Evolutionary conservation across 2,797 vertebrate genomes (phyloP).

Genomic region (Limosa lapponica): DNA sequence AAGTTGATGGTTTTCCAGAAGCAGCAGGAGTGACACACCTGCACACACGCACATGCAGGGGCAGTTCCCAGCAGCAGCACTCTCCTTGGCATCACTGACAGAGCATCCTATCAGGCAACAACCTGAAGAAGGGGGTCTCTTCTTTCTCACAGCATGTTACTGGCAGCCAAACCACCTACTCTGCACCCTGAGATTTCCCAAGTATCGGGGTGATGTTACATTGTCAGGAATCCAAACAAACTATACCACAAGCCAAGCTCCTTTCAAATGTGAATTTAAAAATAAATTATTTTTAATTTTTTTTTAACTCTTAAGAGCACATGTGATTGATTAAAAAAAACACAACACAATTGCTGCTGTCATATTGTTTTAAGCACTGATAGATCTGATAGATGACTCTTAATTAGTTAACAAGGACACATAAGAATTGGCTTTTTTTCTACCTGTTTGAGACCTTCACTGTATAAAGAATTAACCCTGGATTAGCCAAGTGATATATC

Average conservation of each 20-base stretch:
- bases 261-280: neutral
- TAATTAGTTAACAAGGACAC: neutral
- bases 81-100: neutral
- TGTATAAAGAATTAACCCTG: neutral
- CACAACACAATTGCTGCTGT: neutral
- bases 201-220: neutral
- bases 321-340: neutral
- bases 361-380: neutral
- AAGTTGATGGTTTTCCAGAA: neutral
- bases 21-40: neutral
- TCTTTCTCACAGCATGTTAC: neutral
- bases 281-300: rapidly evolving
- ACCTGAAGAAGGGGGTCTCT: neutral
- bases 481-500: neutral
- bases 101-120: neutral
- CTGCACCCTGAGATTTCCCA: neutral
- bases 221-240: neutral
- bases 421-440: neutral
- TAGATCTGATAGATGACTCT: neutral
- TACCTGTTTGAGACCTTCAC: neutral
- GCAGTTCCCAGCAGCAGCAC: neutral
- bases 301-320: neutral
- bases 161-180: neutral
- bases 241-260: neutral
- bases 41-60: neutral